These are phyloP conservation scores for Lasioglossum malachurum DNA, from an alignment of 2,888 invertebrate species.

Conservation along the genomic window DNA sequence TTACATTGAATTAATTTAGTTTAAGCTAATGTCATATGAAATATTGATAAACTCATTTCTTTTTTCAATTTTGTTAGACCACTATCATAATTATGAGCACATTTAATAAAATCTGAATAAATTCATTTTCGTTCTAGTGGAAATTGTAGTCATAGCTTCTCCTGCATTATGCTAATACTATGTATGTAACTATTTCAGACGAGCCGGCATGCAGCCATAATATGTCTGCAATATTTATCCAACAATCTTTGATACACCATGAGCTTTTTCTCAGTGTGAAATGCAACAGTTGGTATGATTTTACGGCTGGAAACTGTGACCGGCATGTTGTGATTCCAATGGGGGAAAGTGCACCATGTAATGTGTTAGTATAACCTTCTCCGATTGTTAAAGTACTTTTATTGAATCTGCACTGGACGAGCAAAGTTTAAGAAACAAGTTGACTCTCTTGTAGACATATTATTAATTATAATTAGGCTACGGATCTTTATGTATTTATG, in stretches of 20 bases:
- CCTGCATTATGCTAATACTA: neutral
- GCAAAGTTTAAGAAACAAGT: neutral
- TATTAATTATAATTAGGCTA: neutral
- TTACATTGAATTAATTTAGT: no score
- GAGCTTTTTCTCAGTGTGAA: neutral
- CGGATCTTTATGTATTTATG: no score
- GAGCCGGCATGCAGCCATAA: rapidly evolving
- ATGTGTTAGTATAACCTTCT: neutral
- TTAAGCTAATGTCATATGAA: no score
- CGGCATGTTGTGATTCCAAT: neutral
- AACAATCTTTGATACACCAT: neutral
- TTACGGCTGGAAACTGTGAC: neutral
- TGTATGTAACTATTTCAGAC: neutral
- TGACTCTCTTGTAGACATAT: neutral
- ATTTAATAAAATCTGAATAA: neutral
- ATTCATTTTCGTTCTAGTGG: neutral
- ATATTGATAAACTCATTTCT: no score
- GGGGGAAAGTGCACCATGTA: neutral
- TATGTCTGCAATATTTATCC: neutral
- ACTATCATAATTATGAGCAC: no score
- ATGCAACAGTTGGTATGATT: neutral
- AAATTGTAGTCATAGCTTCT: neutral
- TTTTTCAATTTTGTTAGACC: no score
- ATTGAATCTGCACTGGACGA: neutral
- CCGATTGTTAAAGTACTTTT: neutral